Evolutionary conservation across 2,888 invertebrate species (phyloP), one percentile per base, ranked within the genome.

Genomic region (Drosophila longiperda): DNA sequence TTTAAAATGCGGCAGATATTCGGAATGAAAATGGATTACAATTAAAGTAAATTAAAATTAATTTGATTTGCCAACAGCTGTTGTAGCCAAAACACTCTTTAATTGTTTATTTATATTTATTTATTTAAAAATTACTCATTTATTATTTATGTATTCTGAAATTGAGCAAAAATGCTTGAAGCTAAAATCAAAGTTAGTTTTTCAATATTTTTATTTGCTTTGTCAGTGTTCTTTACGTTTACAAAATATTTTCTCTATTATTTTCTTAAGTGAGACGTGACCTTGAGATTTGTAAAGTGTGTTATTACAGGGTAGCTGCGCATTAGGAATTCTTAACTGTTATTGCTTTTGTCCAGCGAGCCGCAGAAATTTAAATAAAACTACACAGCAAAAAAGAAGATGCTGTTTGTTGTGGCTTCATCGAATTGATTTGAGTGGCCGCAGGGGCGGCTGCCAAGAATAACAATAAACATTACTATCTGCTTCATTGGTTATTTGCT

Each of bases 401-500:
- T 71, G 61, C 23, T 57, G 40, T 34, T 38, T 65, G 62, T 42
- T 62, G 62, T 38, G 40, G 40, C 32, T 66, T 52, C 65, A 60
- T 36, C 65, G 87, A 88, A 88, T 87, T 87, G 87, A 89, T 89
- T 87, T 80, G 79, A 89, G 84, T 89, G 73, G 78, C 89, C 84
- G 71, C 68, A 63, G 68, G 78, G 77, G 62, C 69, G 65, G 63
- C 65, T 53, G 69, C 63, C 75, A 77, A 75, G 84, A 82, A 87
- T 87, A 87, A 87, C 87, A 87, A 87, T 87, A 87, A 87, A 87
- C 87, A 87, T 84, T 84, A 79, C 87, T 89, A 87, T 88, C 88
- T 87, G 87, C 89, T 87, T 81, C 87, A 87, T 87, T 89, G 89
- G 87, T 80, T 87, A 78, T 88, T 88, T 88, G 82, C 76, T 75